Evolutionary conservation across 2,888 invertebrate genomes (phyloP).

Genomic region (Lasioglossum lativentre): DNA sequence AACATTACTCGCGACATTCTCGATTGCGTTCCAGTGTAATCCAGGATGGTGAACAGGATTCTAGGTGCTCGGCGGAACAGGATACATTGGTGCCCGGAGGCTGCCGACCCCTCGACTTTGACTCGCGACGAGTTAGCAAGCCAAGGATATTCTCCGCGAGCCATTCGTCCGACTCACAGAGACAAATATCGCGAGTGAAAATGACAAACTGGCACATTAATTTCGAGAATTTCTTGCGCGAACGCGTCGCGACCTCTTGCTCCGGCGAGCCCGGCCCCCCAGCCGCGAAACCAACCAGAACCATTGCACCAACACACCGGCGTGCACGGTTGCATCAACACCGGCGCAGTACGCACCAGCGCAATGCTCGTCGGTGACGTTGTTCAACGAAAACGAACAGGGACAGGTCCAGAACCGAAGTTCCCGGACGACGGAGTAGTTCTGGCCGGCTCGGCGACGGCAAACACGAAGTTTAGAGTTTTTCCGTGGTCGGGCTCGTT

Average conservation of each 20-base stretch:
- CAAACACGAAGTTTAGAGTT: neutral
- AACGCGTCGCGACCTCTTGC: slow-evolving; percentile 30
- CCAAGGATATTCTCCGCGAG: slow-evolving; percentile 23
- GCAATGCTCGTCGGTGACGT: slow-evolving; percentile 11
- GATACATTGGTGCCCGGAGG: neutral
- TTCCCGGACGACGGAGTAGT: neutral
- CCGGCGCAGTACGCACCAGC: neutral
- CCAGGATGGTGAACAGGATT: neutral
- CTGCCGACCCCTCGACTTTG: slow-evolving; percentile 9
- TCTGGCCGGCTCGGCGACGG: neutral
- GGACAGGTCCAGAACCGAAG: slow-evolving; percentile 7
- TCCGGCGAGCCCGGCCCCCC: neutral
- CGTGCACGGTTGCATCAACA: neutral
- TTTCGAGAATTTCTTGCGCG: slow-evolving; percentile 73
- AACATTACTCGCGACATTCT: neutral
- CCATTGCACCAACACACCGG: neutral
- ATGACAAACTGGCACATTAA: slow-evolving; percentile 80
- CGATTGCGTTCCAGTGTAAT: neutral
- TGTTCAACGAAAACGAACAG: slow-evolving; percentile 25
- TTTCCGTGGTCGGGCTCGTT: neutral
- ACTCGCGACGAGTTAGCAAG: slow-evolving; percentile 51
- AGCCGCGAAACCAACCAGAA: neutral
- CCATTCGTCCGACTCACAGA: slow-evolving; percentile 57
- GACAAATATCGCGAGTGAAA: slow-evolving; percentile 70
- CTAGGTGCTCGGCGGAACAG: neutral